These are phyloP conservation scores for Bombus impatiens DNA, from an alignment of 1,140 invertebrate species.

Conservation along the genomic window DNA sequence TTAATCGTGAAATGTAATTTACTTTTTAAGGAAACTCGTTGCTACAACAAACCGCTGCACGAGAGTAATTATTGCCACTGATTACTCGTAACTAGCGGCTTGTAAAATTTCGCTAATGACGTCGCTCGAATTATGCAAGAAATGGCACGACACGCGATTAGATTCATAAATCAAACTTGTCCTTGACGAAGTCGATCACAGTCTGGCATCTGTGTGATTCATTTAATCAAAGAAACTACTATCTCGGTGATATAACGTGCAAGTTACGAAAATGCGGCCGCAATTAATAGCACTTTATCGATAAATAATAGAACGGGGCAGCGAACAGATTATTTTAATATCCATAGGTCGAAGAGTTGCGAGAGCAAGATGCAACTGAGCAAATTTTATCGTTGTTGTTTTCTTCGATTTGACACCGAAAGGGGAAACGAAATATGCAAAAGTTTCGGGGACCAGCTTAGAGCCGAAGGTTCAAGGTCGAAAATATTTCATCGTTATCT, in stretches of 20 bases:
- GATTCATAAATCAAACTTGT: no score
- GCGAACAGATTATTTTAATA: background rate
- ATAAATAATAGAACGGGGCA: background rate
- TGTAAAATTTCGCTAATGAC: no score
- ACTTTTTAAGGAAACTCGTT: no score
- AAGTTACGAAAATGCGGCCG: background rate
- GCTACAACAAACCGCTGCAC: no score
- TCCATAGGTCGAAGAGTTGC: background rate
- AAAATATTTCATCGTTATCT: constrained; percentile 34
- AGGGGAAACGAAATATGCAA: background rate
- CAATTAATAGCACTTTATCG: constrained; percentile 7
- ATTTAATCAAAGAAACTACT: background rate
- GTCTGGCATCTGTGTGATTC: background rate
- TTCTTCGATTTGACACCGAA: background rate
- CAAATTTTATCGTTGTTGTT: background rate
- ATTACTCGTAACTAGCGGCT: no score
- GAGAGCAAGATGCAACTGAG: background rate
- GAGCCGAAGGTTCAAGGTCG: constrained; percentile 20
- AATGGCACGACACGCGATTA: no score
- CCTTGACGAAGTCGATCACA: background rate
- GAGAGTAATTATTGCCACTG: no score
- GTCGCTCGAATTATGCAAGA: no score
- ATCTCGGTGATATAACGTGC: background rate
- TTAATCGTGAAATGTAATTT: no score
- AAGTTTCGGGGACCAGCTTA: background rate